phyloP scores from a whole-genome alignment of 1,140 invertebrate species.

The Cylas formicarius region DNA sequence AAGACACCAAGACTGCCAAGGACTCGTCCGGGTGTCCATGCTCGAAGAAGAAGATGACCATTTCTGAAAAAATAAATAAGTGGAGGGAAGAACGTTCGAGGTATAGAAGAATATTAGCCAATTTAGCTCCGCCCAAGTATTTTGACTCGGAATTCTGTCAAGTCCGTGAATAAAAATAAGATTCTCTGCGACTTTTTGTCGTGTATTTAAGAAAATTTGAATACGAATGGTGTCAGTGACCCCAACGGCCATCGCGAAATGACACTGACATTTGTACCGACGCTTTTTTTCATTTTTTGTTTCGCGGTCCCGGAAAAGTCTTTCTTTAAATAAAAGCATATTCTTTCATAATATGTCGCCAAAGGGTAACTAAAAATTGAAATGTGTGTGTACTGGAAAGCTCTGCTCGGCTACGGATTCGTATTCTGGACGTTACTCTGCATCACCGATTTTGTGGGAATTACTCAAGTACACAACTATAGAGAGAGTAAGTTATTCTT shows the following conservation, averaged over 20 bases:
- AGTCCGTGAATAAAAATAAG: no score
- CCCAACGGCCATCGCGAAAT: no score
- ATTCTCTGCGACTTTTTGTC: no score
- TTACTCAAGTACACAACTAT: conserved; percentile 13
- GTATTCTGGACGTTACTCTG: conserved; percentile 27
- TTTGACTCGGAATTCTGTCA: conserved; percentile 22
- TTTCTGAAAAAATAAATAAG: conserved; percentile 12
- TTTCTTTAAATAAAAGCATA: no score
- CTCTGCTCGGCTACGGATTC: conserved; percentile 22
- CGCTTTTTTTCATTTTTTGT: no score
- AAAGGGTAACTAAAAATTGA: conserved; percentile 6
- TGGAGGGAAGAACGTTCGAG: conserved; percentile 14
- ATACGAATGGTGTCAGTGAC: no score
- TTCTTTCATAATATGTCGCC: background rate
- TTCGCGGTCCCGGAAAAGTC: no score
- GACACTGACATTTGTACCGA: no score
- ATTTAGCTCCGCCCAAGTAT: conserved; percentile 10
- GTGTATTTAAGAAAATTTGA: no score
- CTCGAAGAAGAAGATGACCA: conserved; percentile 6
- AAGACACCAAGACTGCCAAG: conserved; percentile 1
- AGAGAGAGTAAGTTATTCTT: conserved; percentile 10
- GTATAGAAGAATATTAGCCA: conserved; percentile 10
- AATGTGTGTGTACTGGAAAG: conserved; percentile 29
- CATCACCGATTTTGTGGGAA: conserved; percentile 21
- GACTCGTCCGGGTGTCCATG: conserved; percentile 4